phyloP scores from a whole-genome alignment of 2,113 vertebrate genomes.

The Rhizomys pruinosus region DNA sequence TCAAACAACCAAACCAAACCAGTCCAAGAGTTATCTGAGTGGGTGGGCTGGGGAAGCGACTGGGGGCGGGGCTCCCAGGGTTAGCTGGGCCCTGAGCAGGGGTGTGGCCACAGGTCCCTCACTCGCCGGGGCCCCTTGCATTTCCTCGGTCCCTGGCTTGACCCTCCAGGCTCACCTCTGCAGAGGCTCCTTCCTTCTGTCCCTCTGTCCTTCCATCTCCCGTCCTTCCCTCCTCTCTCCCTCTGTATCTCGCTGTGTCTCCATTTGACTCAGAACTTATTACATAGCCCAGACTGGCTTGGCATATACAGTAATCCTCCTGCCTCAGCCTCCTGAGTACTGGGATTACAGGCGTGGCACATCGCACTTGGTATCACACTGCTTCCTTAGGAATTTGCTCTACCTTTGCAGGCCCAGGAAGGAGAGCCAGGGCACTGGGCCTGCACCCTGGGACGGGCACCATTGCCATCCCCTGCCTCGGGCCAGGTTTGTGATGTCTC shows the following conservation, averaged over 20 bases:
- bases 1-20: neutral
- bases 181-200: neutral
- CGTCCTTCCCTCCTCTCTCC: no score
- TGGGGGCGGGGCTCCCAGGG: neutral
- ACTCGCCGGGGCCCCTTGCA: fast-evolving
- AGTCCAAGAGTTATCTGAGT: neutral
- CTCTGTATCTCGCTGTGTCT: no score
- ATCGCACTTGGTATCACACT: neutral
- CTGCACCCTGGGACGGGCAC: neutral
- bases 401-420: neutral
- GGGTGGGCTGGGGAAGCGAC: neutral
- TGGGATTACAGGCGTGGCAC: neutral
- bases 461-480: neutral
- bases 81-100: neutral
- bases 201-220: neutral
- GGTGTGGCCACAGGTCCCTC: fast-evolving
- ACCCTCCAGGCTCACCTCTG: neutral
- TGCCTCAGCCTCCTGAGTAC: neutral
- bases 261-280: neutral
- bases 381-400: neutral
- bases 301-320: neutral
- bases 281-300: neutral
- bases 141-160: no score
- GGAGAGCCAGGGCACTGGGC: neutral
- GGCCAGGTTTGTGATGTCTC: fast-evolving